Base-by-base conservation (phyloP, 2,113 vertebrate species). In the Piaya cayana region DNA sequence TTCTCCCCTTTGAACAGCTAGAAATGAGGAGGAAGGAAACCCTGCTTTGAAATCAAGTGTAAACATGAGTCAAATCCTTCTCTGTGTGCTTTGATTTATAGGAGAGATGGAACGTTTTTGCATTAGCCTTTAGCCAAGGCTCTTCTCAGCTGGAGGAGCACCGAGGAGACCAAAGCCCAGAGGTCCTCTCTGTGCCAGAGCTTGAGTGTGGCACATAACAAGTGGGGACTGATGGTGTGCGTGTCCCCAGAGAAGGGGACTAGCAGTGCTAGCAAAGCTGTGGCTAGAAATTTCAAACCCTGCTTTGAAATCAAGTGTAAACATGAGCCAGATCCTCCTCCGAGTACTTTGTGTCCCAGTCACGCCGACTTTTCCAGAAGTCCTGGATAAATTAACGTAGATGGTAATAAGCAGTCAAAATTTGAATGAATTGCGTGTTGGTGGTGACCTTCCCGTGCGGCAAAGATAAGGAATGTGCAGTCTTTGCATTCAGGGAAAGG, bases 151-250 rank as follows among this genome's bases (percentile, higher is more conserved):
- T 67, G 60, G 36, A 92, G 81, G 37, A 84, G n/a, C 53, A 64
- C 53, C 69, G 60, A 53, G n/a, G 47, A 64, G 29, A 47, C 15
- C 1, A 45, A 62, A n/a, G 68, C 0, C 0, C n/a, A 74, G 60
- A 72, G 27, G 50, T 36, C 45, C 36, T 5, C 37, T 59, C 27
- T 42, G 47, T n/a, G 32, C 47, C 10, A 52, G 29, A 59, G 20
- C 27, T 43, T 1, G 2, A 63, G 36, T 7, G n/a, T 58, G 50
- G 27, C 12, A 30, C 6, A 8, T 37, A 39, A 76, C 15, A 56
- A 14, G 22, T 0, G 0, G 37, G 34, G 45, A 53, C 4, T 0
- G 1, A 50, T 25, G 15, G 7, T 2, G 1, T 45, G 29, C 7
- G 3, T 30, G 17, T 62, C 69, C 21, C 29, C 23, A 14, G 32